A percentile compares a stretch with the other conserved stretches of the same genome.
phyloP scores from a whole-genome alignment of 2,888 invertebrate species.

The Dicranocentrus wangi region DNA sequence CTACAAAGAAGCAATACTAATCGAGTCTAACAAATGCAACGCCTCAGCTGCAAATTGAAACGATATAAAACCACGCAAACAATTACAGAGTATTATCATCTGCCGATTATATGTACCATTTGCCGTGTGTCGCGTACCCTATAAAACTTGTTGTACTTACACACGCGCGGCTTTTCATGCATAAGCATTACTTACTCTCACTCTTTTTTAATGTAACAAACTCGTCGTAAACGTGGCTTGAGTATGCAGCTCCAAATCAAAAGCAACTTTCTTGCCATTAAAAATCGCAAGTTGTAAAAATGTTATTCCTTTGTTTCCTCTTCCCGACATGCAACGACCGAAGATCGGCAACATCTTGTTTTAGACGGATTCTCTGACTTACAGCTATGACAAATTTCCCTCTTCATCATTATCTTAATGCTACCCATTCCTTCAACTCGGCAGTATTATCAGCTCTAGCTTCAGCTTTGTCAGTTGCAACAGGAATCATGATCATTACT shows the following conservation, averaged over 20 bases:
- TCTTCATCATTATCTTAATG: not conserved
- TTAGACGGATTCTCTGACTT: not conserved
- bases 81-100: too few species aligned
- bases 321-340: constrained; percentile 14
- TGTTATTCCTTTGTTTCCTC: constrained; percentile 8
- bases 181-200: constrained; percentile 8
- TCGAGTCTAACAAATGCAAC: too few species aligned
- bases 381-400: too few species aligned
- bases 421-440: not conserved
- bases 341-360: constrained; percentile 2
- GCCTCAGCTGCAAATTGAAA: too few species aligned
- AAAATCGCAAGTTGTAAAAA: constrained; percentile 22
- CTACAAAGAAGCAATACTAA: too few species aligned
- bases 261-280: constrained; percentile 27
- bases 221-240: constrained; percentile 1
- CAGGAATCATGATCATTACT: constrained; percentile 5
- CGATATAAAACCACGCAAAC: too few species aligned
- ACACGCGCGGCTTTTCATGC: too few species aligned
- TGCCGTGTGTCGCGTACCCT: too few species aligned
- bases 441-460: not conserved
- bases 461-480: not conserved
- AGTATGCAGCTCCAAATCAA: constrained; percentile 4
- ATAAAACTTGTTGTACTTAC: too few species aligned
- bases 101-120: too few species aligned
- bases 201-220: not conserved